Evolutionary conservation across 2,797 vertebrate genomes (phyloP).

Genomic region (Lepilemur septentrionalis): DNA sequence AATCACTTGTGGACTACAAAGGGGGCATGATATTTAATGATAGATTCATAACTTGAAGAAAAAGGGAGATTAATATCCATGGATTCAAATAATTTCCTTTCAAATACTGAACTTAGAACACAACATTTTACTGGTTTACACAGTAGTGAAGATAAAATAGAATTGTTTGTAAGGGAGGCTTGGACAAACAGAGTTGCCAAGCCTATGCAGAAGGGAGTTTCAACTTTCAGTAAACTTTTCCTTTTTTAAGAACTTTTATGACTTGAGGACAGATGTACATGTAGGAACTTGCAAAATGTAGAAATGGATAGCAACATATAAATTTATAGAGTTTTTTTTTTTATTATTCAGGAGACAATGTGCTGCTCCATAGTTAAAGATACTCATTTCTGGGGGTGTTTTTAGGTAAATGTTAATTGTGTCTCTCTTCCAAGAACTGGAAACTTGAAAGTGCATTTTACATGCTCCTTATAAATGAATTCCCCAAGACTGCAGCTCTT

Average conservation of each 20-base stretch:
- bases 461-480: conserved; percentile 83
- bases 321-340: conserved; percentile 77
- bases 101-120: conserved; percentile 76
- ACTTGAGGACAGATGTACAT: conserved; percentile 14
- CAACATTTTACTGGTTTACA: conserved; percentile 76
- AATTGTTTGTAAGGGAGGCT: conserved; percentile 52
- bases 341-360: conserved; percentile 72
- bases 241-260: conserved; percentile 45
- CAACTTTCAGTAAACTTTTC: conserved; percentile 81
- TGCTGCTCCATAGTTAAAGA: conserved; percentile 78
- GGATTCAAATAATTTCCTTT: conserved; percentile 84
- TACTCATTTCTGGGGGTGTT: conserved; percentile 82
- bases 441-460: conserved; percentile 84
- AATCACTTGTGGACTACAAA: conserved; percentile 84
- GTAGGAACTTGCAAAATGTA: conserved; percentile 49
- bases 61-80: conserved; percentile 80
- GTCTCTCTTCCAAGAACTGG: conserved; percentile 80
- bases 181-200: conserved; percentile 6
- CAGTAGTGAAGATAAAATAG: conserved; percentile 76
- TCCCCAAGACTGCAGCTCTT: conserved; percentile 82
- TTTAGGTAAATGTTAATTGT: conserved; percentile 82
- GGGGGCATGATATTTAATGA: conserved; percentile 82
- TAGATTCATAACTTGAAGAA: conserved; percentile 81
- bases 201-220: conserved; percentile 49
- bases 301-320: conserved; percentile 34